Base-by-base conservation (phyloP, 2,113 vertebrate genomes). In the Paedocypris sp. region DNA sequence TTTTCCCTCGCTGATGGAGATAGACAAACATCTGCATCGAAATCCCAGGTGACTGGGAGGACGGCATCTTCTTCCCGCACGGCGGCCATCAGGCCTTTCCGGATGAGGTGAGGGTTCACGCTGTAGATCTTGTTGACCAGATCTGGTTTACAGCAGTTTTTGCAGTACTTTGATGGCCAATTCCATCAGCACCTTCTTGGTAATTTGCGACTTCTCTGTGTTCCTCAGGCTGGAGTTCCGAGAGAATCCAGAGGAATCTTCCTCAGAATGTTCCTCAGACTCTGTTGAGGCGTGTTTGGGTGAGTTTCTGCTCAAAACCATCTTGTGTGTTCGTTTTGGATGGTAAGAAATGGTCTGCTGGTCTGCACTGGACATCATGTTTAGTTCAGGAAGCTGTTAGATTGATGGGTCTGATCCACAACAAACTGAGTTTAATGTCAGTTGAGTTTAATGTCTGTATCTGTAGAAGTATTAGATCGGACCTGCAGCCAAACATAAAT, bases 281-380 rank as follows among this genome's bases (percentile, higher is more conserved):
- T 86, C 83, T 53, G 82, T 84, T 83, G 86, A 86, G 64, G 74
- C 84, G 13, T 83, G 77, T 52, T 36, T 82, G 0, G 77, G 84
- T 86, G 60, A 81, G 86, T 74, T 5, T 35, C 3, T 49, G 23
- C 33, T 23, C 32, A 41, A 53, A 32, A 7, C 20, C 29, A 29
- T 41, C 23, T 8, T 31, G 47, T 41, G n/a, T n/a, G n/a, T n/a
- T n/a, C n/a, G n/a, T n/a, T n/a, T n/a, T n/a, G n/a, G n/a, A n/a
- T n/a, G n/a, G n/a, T n/a, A n/a, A n/a, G n/a, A n/a, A n/a, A n/a
- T n/a, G n/a, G n/a, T n/a, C n/a, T n/a, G n/a, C n/a, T n/a, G n/a
- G n/a, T n/a, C n/a, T n/a, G n/a, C n/a, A n/a, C n/a, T n/a, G n/a
- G n/a, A n/a, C n/a, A n/a, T n/a, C n/a, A n/a, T n/a, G n/a, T n/a